phyloP scores from a whole-genome alignment of 2,113 vertebrate genomes.

The Donacobius atricapilla region DNA sequence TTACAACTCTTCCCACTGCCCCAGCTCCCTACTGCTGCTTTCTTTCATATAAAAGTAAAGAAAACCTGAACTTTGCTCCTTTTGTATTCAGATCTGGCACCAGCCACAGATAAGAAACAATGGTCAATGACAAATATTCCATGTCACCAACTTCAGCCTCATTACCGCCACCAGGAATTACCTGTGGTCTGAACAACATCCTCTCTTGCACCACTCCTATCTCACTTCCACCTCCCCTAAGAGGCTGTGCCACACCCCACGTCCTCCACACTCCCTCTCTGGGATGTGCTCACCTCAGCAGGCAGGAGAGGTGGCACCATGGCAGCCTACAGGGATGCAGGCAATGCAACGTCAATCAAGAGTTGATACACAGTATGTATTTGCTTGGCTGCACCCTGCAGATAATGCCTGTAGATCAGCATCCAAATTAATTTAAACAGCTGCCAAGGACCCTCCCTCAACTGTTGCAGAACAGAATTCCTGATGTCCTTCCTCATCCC shows the following conservation, averaged over 20 bases:
- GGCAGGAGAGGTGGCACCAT: accelerated
- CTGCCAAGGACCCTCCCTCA: neutral
- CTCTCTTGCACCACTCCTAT: neutral
- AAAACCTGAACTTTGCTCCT: slow-evolving; percentile 35
- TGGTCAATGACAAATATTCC: neutral
- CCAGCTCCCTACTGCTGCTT: neutral
- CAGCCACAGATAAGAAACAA: slow-evolving; percentile 2
- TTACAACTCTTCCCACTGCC: neutral
- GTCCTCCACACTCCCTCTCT: neutral
- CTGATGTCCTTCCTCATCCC: neutral
- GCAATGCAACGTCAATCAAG: accelerated
- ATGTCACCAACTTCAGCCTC: neutral
- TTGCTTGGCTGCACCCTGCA: neutral
- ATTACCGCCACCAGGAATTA: neutral
- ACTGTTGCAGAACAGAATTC: neutral
- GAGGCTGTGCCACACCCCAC: neutral
- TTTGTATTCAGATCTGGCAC: neutral
- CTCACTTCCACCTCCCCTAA: neutral
- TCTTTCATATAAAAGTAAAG: neutral
- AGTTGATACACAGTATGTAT: neutral
- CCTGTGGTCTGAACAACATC: neutral
- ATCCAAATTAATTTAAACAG: neutral
- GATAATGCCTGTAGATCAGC: neutral
- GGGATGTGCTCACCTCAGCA: neutral
- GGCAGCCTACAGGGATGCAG: neutral